Percentiles rank a stretch among this genome's conserved stretches.
Evolutionary conservation across 2,797 vertebrate genomes (phyloP).

Genomic region (Tenualosa ilisha): DNA sequence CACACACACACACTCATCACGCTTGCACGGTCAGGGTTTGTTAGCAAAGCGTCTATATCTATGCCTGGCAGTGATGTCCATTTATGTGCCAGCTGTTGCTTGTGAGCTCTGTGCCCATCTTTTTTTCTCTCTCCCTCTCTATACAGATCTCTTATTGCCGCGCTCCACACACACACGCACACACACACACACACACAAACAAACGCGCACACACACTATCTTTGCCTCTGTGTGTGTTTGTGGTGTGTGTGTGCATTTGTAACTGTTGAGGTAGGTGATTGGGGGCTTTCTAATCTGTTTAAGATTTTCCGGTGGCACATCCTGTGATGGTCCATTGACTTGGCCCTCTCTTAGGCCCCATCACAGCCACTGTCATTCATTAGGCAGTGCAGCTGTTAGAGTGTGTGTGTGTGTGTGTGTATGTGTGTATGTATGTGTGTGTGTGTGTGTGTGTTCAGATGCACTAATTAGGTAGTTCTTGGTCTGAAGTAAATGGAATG

Average conservation of each 20-base stretch:
- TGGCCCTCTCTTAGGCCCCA: background rate
- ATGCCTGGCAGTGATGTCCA: background rate
- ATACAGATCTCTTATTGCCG: background rate
- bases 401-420: background rate
- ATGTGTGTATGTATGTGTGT: slow-evolving; percentile 43
- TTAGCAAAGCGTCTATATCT: slow-evolving; percentile 18
- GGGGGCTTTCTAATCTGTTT: background rate
- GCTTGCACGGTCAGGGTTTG: background rate
- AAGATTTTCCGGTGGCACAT: background rate
- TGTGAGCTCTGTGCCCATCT: background rate
- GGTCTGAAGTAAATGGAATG: background rate
- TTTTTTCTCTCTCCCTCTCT: background rate
- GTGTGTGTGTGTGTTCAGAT: background rate
- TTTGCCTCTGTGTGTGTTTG: background rate
- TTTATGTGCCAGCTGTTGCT: slow-evolving; percentile 17
- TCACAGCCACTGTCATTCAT: background rate
- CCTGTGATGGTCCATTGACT: slow-evolving; percentile 31
- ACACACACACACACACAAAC: too few relatives aligned
- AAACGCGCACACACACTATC: background rate
- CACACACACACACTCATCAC: background rate
- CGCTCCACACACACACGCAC: too few relatives aligned
- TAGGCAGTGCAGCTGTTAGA: background rate
- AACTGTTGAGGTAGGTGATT: background rate
- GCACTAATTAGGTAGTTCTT: background rate
- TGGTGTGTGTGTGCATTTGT: too few relatives aligned